phyloP scores from a whole-genome alignment of 2,888 invertebrate genomes.

The Drosophila picticornis region DNA sequence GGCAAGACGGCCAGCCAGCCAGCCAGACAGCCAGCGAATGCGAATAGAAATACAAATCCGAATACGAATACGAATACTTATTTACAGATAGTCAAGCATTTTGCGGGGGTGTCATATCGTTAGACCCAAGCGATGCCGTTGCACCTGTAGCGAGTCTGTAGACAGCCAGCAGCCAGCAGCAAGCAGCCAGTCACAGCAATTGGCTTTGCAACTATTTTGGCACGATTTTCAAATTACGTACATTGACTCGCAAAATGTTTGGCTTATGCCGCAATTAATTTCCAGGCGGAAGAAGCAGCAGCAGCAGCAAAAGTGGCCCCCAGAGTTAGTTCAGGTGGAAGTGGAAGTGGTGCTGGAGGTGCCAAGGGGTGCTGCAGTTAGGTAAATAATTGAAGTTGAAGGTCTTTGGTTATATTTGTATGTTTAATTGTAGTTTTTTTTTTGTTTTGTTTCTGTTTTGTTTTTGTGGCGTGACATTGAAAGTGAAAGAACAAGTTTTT shows the following conservation, averaged over 20 bases:
- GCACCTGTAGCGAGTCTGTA: conserved; percentile 48
- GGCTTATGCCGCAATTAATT: conserved; percentile 80
- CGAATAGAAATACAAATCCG: conserved; percentile 11
- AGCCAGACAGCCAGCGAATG: not conserved
- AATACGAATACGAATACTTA: conserved; percentile 45
- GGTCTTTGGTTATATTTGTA: conserved; percentile 59
- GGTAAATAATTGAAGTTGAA: conserved; percentile 65
- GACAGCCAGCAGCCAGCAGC: conserved; percentile 23
- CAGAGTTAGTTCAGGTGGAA: conserved; percentile 34
- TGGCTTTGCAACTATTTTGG: conserved; percentile 76
- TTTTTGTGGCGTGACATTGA: conserved; percentile 73
- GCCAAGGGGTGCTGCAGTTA: conserved; percentile 15
- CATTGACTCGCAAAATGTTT: conserved; percentile 80
- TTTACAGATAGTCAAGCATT: conserved; percentile 53
- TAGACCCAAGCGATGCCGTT: conserved; percentile 47
- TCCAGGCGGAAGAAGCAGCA: conserved; percentile 75
- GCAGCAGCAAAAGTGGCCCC: conserved; percentile 36
- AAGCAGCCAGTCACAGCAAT: conserved; percentile 50
- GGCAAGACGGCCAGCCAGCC: not conserved
- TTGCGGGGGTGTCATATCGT: conserved; percentile 68
- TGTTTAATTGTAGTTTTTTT: conserved; percentile 6
- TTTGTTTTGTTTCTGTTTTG: conserved; percentile 3
- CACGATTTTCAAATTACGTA: conserved; percentile 81
- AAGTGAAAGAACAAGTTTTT: conserved; percentile 80
- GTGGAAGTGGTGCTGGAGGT: conserved; percentile 27